Conservation (phyloP, 2,888 invertebrate genomes). For the Nezara viridula region DNA sequence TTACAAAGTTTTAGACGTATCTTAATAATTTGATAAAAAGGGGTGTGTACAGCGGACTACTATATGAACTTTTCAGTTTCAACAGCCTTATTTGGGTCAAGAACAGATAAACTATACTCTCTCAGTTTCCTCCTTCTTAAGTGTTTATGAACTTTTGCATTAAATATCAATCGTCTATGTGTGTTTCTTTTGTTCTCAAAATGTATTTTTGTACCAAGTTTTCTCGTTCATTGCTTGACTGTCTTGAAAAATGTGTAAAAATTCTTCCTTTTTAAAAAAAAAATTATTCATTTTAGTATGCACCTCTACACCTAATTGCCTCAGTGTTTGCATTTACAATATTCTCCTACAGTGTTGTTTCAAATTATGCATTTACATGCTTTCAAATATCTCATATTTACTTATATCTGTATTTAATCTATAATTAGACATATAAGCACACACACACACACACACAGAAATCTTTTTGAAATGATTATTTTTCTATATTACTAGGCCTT, state of each 20-base stretch:
- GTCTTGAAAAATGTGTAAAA: neutral
- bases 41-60: no score
- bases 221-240: neutral
- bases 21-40: no score
- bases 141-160: neutral
- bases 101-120: neutral
- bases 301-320: neutral
- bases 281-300: neutral
- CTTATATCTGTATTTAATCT: neutral
- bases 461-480: no score
- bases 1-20: no score
- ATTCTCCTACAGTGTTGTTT: neutral
- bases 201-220: neutral
- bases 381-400: neutral
- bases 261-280: neutral
- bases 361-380: neutral
- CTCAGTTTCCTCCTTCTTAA: neutral
- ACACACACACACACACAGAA: no score
- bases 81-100: neutral
- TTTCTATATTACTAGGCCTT: neutral
- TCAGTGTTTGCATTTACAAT: neutral
- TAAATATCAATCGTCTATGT: neutral
- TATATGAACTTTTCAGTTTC: neutral
- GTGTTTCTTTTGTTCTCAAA: neutral
- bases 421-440: no score